Conservation (phyloP, 1,140 invertebrate species). For the Saccostrea glomerata region DNA sequence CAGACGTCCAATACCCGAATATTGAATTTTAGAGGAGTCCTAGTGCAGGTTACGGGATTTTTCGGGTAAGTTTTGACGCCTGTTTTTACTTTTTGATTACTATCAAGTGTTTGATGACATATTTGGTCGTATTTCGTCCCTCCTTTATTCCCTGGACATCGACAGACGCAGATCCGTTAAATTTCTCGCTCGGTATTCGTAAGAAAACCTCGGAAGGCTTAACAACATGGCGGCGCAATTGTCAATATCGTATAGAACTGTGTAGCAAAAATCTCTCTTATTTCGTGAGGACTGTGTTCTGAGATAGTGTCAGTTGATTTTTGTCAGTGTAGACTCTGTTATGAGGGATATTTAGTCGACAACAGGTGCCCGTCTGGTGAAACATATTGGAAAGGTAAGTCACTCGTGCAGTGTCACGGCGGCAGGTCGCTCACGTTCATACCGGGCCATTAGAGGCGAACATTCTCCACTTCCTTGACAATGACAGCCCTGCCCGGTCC, state of each 20-base stretch:
- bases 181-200: slow-evolving; percentile 10
- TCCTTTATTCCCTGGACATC: neutral
- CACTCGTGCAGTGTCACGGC: neutral
- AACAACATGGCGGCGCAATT: slow-evolving; percentile 50
- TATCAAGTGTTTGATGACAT: slow-evolving; percentile 22
- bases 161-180: neutral
- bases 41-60: slow-evolving; percentile 34
- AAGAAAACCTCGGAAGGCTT: slow-evolving; percentile 14
- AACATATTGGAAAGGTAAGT: slow-evolving; percentile 28
- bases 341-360: neutral
- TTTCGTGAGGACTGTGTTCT: neutral
- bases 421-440: neutral
- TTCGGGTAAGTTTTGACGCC: slow-evolving; percentile 55
- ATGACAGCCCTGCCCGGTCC: neutral
- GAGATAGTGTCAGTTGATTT: neutral
- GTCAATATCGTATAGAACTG: slow-evolving; percentile 26
- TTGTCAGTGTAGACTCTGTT: neutral
- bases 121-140: neutral
- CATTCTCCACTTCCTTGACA: neutral
- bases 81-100: slow-evolving; percentile 38
- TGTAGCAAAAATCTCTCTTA: slow-evolving; percentile 18
- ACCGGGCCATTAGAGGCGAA: neutral
- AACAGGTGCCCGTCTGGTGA: slow-evolving; percentile 34
- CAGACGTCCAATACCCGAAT: slow-evolving; percentile 40
- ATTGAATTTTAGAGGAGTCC: slow-evolving; percentile 55